Evolutionary conservation across 2,888 invertebrate species (phyloP).

Genomic region (Andrena bucephala): DNA sequence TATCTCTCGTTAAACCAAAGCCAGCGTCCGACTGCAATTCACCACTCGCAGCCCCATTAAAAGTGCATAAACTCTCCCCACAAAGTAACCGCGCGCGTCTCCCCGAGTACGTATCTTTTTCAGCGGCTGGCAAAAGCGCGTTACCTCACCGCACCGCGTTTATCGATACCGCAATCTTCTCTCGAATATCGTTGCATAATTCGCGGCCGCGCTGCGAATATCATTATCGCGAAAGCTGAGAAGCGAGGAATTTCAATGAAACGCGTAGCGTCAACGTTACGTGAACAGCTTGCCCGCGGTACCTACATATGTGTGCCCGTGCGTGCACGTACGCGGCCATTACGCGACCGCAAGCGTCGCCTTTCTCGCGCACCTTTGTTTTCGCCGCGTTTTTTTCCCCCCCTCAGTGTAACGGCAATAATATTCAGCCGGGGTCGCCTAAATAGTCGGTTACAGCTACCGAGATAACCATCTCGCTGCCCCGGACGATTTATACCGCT

Average conservation of each 20-base stretch:
- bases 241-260: constrained; percentile 55
- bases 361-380: constrained; percentile 6
- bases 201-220: constrained; percentile 51
- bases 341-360: constrained; percentile 35
- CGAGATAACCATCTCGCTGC: constrained; percentile 55
- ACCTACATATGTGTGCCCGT: not conserved
- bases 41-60: constrained; percentile 28
- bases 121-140: constrained; percentile 19
- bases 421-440: constrained; percentile 36
- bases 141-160: constrained; percentile 34
- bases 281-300: constrained; percentile 15
- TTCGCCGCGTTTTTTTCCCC: constrained; percentile 11
- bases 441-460: constrained; percentile 51
- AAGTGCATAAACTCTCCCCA: constrained; percentile 31
- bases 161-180: constrained; percentile 54
- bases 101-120: constrained; percentile 28
- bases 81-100: constrained; percentile 18
- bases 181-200: constrained; percentile 51
- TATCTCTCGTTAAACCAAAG: constrained; percentile 24
- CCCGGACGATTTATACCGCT: constrained; percentile 42
- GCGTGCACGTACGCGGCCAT: constrained; percentile 5
- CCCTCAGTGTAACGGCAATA: constrained; percentile 48
- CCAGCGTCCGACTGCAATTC: constrained; percentile 22
- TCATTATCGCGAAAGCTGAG: constrained; percentile 60
- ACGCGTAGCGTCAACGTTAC: constrained; percentile 22